Conservation (phyloP, 2,888 invertebrate species). For the Lobophora halterata region DNA sequence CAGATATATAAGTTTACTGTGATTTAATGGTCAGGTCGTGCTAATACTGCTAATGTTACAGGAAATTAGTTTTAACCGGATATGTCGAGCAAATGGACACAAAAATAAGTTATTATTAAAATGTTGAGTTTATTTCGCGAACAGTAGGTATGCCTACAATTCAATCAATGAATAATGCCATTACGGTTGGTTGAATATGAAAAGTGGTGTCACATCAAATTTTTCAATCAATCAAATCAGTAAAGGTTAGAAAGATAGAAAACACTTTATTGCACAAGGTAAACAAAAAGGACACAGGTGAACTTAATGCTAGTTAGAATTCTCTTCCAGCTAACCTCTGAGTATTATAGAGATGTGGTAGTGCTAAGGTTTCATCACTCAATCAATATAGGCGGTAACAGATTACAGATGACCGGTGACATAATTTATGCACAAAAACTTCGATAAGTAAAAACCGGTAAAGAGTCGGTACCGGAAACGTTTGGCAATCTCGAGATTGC, state of each 20-base stretch:
- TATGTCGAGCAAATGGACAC: slow-evolving; percentile 15
- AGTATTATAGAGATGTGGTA: too few species aligned
- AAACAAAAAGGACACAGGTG: too few species aligned
- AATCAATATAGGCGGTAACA: slow-evolving; percentile 23
- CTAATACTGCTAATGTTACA: slow-evolving; percentile 37
- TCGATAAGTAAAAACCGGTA: slow-evolving; percentile 53
- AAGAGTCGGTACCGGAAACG: slow-evolving; percentile 62
- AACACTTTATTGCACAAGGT: too few species aligned
- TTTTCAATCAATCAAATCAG: slow-evolving; percentile 2
- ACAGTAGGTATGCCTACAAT: too few species aligned
- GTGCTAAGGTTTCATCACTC: slow-evolving; percentile 1
- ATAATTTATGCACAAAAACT: slow-evolving; percentile 49
- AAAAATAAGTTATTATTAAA: too few species aligned
- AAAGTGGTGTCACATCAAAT: background rate
- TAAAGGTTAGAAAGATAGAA: too few species aligned
- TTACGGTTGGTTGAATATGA: too few species aligned
- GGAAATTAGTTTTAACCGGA: slow-evolving; percentile 40
- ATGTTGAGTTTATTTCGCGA: too few species aligned
- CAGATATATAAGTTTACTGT: slow-evolving; percentile 27
- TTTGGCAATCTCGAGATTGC: slow-evolving; percentile 54
- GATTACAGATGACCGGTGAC: slow-evolving; percentile 42
- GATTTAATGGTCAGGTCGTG: slow-evolving; percentile 33
- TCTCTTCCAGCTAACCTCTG: too few species aligned
- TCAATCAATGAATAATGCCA: too few species aligned
- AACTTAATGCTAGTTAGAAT: too few species aligned